Percentiles rank a stretch among this genome's conserved stretches.
These are phyloP conservation scores for Timema podura DNA, from an alignment of 2,888 invertebrate species.

Conservation along the genomic window DNA sequence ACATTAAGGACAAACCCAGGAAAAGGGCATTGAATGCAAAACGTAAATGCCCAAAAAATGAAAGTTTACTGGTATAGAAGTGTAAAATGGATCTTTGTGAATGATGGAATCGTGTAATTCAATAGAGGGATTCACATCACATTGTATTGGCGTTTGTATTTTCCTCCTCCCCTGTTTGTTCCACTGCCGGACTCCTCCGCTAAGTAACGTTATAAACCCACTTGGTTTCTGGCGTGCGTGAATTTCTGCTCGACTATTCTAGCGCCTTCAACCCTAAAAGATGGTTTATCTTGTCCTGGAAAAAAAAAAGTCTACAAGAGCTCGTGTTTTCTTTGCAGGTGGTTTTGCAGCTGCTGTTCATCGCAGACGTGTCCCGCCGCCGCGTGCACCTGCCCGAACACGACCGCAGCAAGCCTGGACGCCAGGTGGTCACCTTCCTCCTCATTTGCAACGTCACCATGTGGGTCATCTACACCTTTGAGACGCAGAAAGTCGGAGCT, in stretches of 20 bases:
- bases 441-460: slow-evolving; percentile 93
- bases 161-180: no score
- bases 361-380: slow-evolving; percentile 87
- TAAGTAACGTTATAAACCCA: no score
- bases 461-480: slow-evolving; percentile 95
- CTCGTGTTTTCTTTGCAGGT: slow-evolving; percentile 53
- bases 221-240: no score
- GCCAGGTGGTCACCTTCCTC: slow-evolving; percentile 92
- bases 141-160: no score
- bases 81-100: no score
- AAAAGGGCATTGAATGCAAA: background rate
- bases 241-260: no score
- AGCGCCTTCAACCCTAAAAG: background rate
- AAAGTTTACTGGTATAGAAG: no score
- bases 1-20: no score
- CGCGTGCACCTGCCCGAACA: slow-evolving; percentile 89
- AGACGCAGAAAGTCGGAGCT: slow-evolving; percentile 88
- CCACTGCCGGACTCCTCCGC: no score
- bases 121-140: no score
- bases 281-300: background rate
- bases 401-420: slow-evolving; percentile 89
- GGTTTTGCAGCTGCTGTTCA: slow-evolving; percentile 88
- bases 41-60: background rate
- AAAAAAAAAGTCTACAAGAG: background rate
- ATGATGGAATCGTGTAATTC: no score